Evolutionary conservation across 2,113 vertebrate genomes (phyloP), one percentile per base, ranked within the genome.

Genomic region (Stegostoma tigrinum): DNA sequence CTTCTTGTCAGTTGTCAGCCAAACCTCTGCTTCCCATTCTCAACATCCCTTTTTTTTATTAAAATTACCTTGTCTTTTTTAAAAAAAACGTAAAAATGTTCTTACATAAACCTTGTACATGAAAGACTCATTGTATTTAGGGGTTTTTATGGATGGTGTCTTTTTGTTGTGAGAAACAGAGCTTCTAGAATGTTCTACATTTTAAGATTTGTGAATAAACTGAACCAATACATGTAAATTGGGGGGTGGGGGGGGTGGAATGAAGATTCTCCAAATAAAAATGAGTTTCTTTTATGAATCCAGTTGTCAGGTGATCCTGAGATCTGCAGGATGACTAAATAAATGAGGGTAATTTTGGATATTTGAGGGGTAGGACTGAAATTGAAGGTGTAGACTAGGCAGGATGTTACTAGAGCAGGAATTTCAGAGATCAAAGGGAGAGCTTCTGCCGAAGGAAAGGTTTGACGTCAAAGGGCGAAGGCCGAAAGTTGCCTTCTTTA

Each of bases 11-110:
- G 61, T 14, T 30, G 68, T 70, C 68, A 21, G 24, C 21, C 68
- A 23, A 24, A 70, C 68, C 68, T 19, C 68, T 61, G 7, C 12
- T 27, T 7, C 1, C 8, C 70, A 27, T 72, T 27, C 10, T 2
- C 72, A 75, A 34, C 30, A 45, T 21, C 38, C n/a, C 15, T 19
- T 42, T 17, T 38, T 17, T 19, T 38, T 27, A n/a, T 64, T 66
- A 8, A 38, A 38, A 38, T 66, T 66, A 19, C 89, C 64, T 93
- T 67, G 89, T 90, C 55, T 61, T 61, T 67, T 67, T 83, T 21
- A 83, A 93, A 90, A 75, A 87, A 93, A 64, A 93, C 38, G 61
- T 93, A 93, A n/a, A 93, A 93, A 93, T 21, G 3, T 67, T 93
- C 23, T n/a, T 66, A n/a, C 89, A 66, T 93, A 93, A 93, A 93